Evolutionary conservation across 2,113 vertebrate species (phyloP), one percentile per base, ranked within the genome.

Genomic region (Otus sunia): DNA sequence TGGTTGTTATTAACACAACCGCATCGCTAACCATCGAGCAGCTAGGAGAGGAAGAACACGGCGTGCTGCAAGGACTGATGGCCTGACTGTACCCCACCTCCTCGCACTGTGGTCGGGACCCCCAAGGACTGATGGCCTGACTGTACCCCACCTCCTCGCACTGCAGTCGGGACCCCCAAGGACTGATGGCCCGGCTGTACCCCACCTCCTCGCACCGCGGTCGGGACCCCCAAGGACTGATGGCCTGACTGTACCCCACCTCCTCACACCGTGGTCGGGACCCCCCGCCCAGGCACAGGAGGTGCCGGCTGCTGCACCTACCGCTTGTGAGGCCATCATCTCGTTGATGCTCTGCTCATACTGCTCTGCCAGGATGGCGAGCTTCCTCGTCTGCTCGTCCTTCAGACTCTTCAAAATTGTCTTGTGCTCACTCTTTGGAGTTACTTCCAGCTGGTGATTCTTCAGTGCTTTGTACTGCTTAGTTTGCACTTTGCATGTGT

Each of bases 341-440:
- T 99, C 99, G 4, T 99, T 99, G 98, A 99, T 99, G 98, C 99
- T 99, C 98, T 99, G 99, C 98, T 99, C 99, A 4, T 99, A 99
- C 97, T 99, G 99, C 98, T 99, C 99, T 20, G 99, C 99, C 98
- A 99, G 98, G 97, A 99, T 99, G 98, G 99, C 99, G 90, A 99
- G 98, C 97, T 99, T 99, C 97, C 99, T 98, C 6, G 99, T 99
- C 99, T 99, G 99, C 98, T 99, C 99, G 1, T 99, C 99, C 98
- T 99, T 99, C 97, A 99, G 98, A 86, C 99, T 99, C 98, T 99
- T 99, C 96, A 99, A 98, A 98, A 99, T 99, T 82, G 98, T 98
- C 98, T 99, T 99, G 99, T 99, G 99, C 98, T 99, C 99, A 94
- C 99, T 98, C 98, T 99, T 99, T 98, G 99, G 99, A 98, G 99